Evolutionary conservation across 2,888 invertebrate genomes (phyloP).

Genomic region (Oxycera nigricornis): DNA sequence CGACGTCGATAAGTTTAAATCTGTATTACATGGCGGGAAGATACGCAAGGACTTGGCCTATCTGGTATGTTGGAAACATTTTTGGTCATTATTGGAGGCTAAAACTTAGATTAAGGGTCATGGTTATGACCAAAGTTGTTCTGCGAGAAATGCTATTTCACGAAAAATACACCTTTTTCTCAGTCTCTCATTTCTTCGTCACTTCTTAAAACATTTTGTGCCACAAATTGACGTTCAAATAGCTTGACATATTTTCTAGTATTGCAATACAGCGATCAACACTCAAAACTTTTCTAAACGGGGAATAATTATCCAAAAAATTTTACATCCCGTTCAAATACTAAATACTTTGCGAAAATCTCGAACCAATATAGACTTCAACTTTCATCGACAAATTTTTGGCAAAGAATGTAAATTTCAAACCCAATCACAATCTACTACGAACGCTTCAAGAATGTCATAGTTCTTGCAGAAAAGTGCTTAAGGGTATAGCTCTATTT

Average conservation of each 20-base stretch:
- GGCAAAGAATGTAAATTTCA: neutral
- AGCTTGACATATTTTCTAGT: too few species aligned
- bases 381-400: too few species aligned
- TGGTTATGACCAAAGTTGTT: slow-evolving; percentile 32
- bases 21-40: neutral
- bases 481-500: slow-evolving; percentile 36
- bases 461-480: slow-evolving; percentile 34
- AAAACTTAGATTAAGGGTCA: slow-evolving; percentile 37
- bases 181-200: neutral
- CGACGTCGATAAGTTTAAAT: neutral
- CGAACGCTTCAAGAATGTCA: neutral
- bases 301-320: too few species aligned
- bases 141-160: neutral
- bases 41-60: slow-evolving; percentile 22
- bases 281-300: too few species aligned
- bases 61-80: neutral
- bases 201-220: neutral
- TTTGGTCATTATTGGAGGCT: slow-evolving; percentile 35
- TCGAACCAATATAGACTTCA: too few species aligned
- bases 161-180: neutral
- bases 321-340: too few species aligned
- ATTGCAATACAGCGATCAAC: too few species aligned
- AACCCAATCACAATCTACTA: neutral
- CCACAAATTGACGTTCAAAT: neutral
- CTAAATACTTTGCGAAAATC: too few species aligned